Evolutionary conservation across 2,113 vertebrate species (phyloP), one percentile per base, ranked within the genome.

Genomic region (Calonectris borealis): DNA sequence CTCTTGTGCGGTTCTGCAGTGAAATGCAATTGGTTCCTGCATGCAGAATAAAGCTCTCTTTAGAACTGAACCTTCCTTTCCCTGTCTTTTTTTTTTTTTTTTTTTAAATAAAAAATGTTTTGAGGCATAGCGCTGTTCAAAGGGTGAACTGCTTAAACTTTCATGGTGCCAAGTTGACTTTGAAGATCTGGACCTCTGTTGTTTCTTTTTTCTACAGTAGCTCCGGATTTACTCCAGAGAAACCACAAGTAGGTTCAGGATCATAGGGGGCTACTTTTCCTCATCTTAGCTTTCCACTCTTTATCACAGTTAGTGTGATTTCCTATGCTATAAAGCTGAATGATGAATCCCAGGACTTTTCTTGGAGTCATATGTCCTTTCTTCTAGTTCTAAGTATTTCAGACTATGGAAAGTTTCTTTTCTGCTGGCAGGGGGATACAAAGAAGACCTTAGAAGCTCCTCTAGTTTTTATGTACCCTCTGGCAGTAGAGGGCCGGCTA

Each of bases 301-400:
- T 95, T 94, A 92, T 85, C 83, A 76, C 58, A 76, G 46, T 84
- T 93, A 82, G 54, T 73, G 66, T 65, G 54, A 91, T 94, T 90
- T 89, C 38, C 49, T 79, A 24, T 80, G 58, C 70, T 89, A 16
- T 79, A 85, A 94, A 93, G 62, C 46, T 54, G 66, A 85, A 31
- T 69, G 66, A 85, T 87, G 70, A 68, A 72, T 89, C 40, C 91
- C 36, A 72, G 49, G 66, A 73, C 73, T 85, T 88, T 92, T 72
- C 62, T 83, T 83, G 22, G 17, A 83, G 40, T 69, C 18, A 0
- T 49, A 22, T 6, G 8, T 54, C 31, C 44, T 91, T 93, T 88
- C 46, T 94, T 94, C 52, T 64, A 64, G 18, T 55, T 90, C 36
- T 49, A 86, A 54, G 34, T 54, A 52, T 58, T 92, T 91, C 66